Conservation (phyloP, 2,888 invertebrate species). For the Stegana nigrithorax region DNA sequence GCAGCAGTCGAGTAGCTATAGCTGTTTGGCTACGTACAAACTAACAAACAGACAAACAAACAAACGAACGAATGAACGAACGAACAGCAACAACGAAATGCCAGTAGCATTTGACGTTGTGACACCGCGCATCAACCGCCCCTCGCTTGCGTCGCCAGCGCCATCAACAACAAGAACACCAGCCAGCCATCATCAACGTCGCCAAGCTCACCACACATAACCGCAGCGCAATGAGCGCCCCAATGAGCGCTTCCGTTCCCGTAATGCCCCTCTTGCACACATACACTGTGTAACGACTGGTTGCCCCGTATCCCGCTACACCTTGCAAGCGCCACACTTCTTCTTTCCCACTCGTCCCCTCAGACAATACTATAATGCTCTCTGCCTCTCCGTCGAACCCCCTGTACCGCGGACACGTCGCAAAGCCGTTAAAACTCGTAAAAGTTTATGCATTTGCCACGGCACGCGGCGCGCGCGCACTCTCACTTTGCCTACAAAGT, state of each 20-base stretch:
- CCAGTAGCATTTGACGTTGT: conserved; percentile 56
- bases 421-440: no score
- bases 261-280: background rate
- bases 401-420: no score
- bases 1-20: no score
- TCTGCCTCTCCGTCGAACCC: no score
- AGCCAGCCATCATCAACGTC: background rate
- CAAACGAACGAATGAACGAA: conserved; percentile 41
- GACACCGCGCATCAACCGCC: no score
- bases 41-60: conserved; percentile 18
- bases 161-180: no score
- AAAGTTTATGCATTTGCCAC: no score
- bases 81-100: conserved; percentile 60
- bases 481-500: no score
- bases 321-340: background rate
- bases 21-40: no score
- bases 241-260: background rate
- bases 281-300: background rate
- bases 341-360: no score
- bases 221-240: conserved; percentile 29
- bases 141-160: conserved; percentile 20
- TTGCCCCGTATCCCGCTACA: background rate
- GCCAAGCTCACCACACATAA: conserved; percentile 35
- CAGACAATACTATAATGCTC: no score
- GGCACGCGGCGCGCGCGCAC: no score